Conservation (phyloP, 2,888 invertebrate species). For the Candidula unifasciata region DNA sequence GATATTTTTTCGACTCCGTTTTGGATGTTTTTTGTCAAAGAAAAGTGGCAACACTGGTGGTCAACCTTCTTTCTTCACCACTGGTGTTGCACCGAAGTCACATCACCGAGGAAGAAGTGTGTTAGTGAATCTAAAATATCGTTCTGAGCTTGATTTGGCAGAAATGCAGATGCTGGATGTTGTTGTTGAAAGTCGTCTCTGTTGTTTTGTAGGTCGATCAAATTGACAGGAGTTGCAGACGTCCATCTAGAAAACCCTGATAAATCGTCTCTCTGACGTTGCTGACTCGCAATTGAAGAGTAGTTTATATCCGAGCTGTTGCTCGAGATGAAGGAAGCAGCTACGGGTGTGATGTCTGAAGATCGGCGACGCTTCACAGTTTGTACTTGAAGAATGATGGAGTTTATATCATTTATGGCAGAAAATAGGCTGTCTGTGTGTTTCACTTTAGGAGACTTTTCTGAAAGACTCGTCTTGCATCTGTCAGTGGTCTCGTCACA, state of each 20-base stretch:
- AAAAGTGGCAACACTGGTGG: too few relatives aligned
- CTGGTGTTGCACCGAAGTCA: too few relatives aligned
- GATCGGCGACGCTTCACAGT: conserved; percentile 28
- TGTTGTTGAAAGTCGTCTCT: background rate
- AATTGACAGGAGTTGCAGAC: background rate
- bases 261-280: background rate
- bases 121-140: background rate
- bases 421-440: background rate
- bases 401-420: conserved; percentile 27
- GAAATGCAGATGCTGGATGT: background rate
- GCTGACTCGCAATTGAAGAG: background rate
- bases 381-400: conserved; percentile 26
- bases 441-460: conserved; percentile 9
- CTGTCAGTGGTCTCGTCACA: background rate
- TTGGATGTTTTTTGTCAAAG: too few relatives aligned
- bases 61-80: too few relatives aligned
- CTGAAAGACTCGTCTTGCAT: background rate
- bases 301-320: background rate
- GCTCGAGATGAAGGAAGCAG: background rate
- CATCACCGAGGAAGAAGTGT: background rate
- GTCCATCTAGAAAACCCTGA: background rate
- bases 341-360: conserved; percentile 44
- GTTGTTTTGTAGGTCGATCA: conserved; percentile 3
- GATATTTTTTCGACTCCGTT: too few relatives aligned
- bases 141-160: background rate